Evolutionary conservation across 2,113 vertebrate genomes (phyloP), one percentile per base, ranked within the genome.

Genomic region (Paradoxurus hermaphroditus): DNA sequence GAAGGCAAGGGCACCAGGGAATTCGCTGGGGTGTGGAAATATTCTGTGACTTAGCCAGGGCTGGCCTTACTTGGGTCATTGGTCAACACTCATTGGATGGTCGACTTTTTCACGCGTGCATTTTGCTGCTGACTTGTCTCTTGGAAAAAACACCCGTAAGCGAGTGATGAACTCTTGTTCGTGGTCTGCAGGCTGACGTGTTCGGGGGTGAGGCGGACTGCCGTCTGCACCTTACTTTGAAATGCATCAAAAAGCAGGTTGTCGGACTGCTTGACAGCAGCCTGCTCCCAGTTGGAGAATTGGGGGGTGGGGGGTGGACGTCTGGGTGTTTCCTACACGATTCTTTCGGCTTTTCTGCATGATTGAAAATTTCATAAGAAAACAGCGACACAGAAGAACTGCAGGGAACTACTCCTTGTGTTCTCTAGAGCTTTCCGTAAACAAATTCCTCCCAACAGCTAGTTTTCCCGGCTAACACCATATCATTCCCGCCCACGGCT

Each of bases 381-480:
- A 46, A 46, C 19, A 12, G 59, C 15, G 13, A 51, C 68, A 59
- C 12, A 15, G 63, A 75, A 90, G 44, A 68, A 36, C 11, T 10
- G 23, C 51, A 36, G 3, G 25, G 77, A 89, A 49, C 78, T 68
- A 59, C 29, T 31, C 1, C 13, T n/a, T 82, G 36, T 18, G 25
- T 36, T n/a, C 31, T 36, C 70, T 49, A 21, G 44, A 65, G 27
- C 79, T 86, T 46, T 73, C 53, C 19, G 1, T 23, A 39, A n/a
- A 27, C 3, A 0, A 19, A n/a, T 49, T 41, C 21, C 62, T 4
- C 3, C 7, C 7, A 0, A 11, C 34, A 31, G 68, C 49, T 25
- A 8, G 19, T 73, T 73, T 63, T 63, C 73, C 29, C 10, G 72
- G 23, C 70, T 19, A 21, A 14, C 41, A 31, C 59, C 27, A 0